These are phyloP conservation scores for Taurulus bubalis DNA, from an alignment of 2,113 vertebrate genomes.

Conservation along the genomic window DNA sequence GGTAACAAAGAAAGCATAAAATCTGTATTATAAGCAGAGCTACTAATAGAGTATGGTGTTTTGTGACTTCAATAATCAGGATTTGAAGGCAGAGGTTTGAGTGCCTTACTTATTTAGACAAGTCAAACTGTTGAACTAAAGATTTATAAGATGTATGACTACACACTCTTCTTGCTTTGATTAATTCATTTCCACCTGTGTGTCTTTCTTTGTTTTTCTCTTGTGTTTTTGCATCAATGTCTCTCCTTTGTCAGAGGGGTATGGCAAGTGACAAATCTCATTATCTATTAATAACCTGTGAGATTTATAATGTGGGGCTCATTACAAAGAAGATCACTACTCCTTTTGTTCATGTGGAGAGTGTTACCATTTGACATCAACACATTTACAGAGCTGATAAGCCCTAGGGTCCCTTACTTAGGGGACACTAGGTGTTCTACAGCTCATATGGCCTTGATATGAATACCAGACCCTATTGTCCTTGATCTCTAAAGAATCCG, in stretches of 20 bases:
- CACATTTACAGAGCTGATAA: neutral
- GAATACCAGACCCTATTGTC: no score
- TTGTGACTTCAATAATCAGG: neutral
- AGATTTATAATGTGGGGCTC: neutral
- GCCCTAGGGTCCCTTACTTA: no score
- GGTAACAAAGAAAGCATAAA: neutral
- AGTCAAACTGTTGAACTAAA: conserved; percentile 24
- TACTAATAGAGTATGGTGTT: neutral
- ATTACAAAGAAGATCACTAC: neutral
- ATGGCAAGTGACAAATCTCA: conserved; percentile 17
- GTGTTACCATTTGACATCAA: neutral
- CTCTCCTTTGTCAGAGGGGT: neutral
- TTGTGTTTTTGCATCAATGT: neutral
- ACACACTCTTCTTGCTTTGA: neutral
- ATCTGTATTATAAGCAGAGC: neutral
- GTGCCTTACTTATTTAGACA: conserved; percentile 4
- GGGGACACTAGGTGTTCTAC: no score
- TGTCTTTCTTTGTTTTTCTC: conserved; percentile 1
- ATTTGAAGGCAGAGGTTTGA: neutral
- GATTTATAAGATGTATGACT: conserved; percentile 30
- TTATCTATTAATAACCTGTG: conserved; percentile 16
- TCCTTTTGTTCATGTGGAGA: neutral
- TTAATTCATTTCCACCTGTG: neutral
- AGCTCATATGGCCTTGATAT: no score
- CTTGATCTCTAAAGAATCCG: no score